Percentiles rank a stretch among this genome's conserved stretches.
Evolutionary conservation across 1,140 invertebrate genomes (phyloP).

Genomic region (Macrocentrus cingulum): DNA sequence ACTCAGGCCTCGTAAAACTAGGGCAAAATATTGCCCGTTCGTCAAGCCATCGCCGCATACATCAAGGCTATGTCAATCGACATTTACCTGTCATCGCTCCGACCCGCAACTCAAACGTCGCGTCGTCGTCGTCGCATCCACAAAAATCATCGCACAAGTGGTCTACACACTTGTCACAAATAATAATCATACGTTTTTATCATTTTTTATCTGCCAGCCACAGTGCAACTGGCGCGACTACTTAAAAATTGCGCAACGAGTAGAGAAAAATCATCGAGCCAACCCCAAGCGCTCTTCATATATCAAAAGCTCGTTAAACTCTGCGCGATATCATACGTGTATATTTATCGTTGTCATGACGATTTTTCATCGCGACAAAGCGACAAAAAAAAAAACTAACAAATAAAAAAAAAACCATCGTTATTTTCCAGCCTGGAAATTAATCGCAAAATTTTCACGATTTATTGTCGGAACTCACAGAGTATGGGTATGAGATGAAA

Average conservation of each 20-base stretch:
- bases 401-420: neutral
- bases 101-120: too few relatives aligned
- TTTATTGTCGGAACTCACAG: conserved; percentile 27
- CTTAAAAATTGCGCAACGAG: neutral
- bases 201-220: neutral
- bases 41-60: conserved; percentile 1
- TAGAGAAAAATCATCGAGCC: conserved; percentile 9
- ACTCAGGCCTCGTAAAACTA: conserved; percentile 58
- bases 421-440: neutral
- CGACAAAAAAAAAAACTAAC: conserved; percentile 6
- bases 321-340: neutral
- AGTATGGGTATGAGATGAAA: neutral
- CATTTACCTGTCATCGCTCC: neutral
- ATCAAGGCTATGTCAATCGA: neutral
- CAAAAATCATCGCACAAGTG: neutral
- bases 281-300: neutral
- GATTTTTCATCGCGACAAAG: neutral
- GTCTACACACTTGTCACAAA: neutral
- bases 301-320: too few relatives aligned
- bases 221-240: too few relatives aligned
- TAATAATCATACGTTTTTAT: conserved; percentile 4
- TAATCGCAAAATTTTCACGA: neutral
- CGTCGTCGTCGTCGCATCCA: too few relatives aligned
- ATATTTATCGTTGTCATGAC: conserved; percentile 12
- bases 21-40: conserved; percentile 36